Evolutionary conservation across 1,140 invertebrate species (phyloP).

Genomic region (Dendroctonus ponderosae): DNA sequence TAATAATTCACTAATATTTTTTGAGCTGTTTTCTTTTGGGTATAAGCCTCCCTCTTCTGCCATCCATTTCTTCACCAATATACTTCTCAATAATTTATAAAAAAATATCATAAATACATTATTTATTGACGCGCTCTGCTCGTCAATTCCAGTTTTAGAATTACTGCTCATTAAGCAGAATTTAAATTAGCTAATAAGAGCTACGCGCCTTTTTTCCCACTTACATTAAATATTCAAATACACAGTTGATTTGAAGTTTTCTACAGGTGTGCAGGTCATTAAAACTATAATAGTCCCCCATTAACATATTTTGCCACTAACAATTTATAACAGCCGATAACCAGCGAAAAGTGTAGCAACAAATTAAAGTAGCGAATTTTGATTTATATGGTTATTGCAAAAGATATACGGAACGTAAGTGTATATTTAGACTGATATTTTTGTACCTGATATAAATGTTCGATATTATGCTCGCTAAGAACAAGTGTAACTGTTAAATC

Average conservation of each 20-base stretch:
- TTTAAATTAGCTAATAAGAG: too few species aligned
- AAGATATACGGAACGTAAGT: slow-evolving; percentile 7
- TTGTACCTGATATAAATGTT: background rate
- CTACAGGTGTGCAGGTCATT: slow-evolving; percentile 12
- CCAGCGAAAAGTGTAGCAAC: slow-evolving; percentile 19
- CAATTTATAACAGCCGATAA: slow-evolving; percentile 18
- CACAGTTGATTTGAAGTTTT: background rate
- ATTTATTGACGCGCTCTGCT: too few species aligned
- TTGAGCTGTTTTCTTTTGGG: too few species aligned
- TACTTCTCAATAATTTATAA: too few species aligned
- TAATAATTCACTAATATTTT: too few species aligned
- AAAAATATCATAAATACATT: too few species aligned
- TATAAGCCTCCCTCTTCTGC: too few species aligned
- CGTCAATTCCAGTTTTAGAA: too few species aligned
- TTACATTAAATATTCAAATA: background rate
- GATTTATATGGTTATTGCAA: slow-evolving; percentile 16
- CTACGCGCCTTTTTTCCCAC: background rate
- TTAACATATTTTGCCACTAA: slow-evolving; percentile 9
- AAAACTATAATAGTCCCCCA: slow-evolving; percentile 4
- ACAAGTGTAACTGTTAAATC: background rate
- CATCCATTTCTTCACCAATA: too few species aligned
- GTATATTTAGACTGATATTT: background rate
- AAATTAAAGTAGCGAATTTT: slow-evolving; percentile 14
- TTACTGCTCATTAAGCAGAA: too few species aligned
- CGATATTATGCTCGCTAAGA: background rate